Percentiles rank a stretch among this genome's conserved stretches.
Conservation (phyloP, 2,797 vertebrate genomes). For the Cheracebus regulus region DNA sequence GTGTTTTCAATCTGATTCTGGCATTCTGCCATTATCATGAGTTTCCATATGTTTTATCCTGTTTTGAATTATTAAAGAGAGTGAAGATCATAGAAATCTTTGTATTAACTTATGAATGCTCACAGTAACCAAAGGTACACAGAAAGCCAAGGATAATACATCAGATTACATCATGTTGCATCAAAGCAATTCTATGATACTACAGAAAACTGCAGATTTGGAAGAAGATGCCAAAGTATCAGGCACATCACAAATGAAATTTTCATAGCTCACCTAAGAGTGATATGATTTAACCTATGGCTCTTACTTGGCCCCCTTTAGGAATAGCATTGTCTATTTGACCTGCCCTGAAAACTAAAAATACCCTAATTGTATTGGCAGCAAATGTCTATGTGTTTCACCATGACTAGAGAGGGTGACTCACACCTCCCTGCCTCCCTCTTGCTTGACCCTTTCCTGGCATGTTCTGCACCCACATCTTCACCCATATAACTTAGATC, state of each 20-base stretch:
- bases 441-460: background rate
- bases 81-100: constrained; percentile 9
- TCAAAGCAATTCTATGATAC: background rate
- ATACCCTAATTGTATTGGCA: background rate
- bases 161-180: constrained; percentile 13
- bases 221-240: background rate
- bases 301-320: background rate
- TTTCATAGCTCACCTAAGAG: background rate
- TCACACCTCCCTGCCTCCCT: background rate
- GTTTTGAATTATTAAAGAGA: constrained; percentile 55
- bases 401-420: background rate
- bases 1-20: background rate
- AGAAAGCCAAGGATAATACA: constrained; percentile 23
- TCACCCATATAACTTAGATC: background rate
- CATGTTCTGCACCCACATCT: background rate
- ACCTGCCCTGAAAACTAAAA: background rate
- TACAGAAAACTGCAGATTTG: background rate
- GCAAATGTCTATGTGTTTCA: background rate
- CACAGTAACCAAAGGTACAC: background rate
- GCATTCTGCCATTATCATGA: background rate
- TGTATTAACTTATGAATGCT: background rate
- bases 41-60: constrained; percentile 49
- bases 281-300: background rate
- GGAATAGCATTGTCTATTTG: background rate
- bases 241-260: background rate